Evolutionary conservation across 2,113 vertebrate species (phyloP).

Genomic region (Gnathonemus echidnorhynchus): DNA sequence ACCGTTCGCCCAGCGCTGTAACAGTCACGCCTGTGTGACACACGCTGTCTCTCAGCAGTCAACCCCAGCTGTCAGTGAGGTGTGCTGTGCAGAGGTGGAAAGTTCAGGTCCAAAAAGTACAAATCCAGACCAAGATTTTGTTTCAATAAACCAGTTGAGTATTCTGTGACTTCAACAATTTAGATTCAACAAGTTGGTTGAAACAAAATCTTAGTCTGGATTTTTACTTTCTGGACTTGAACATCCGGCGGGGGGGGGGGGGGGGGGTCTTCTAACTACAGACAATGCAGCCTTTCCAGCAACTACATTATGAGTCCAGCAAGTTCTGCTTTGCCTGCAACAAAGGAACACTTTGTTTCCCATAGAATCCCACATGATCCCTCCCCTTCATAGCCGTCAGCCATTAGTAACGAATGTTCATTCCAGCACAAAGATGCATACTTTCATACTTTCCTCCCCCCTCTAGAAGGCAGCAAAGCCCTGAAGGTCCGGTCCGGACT

Average conservation of each 20-base stretch:
- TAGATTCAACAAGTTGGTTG: background rate
- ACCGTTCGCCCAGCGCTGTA: background rate
- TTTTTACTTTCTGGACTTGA: background rate
- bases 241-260: too few species aligned
- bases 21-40: background rate
- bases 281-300: background rate
- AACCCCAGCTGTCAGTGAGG: background rate
- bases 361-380: background rate
- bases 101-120: background rate
- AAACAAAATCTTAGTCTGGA: background rate
- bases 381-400: background rate
- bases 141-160: background rate
- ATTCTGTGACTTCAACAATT: background rate
- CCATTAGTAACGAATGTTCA: background rate
- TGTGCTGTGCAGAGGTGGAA: background rate
- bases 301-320: background rate
- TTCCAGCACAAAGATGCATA: background rate
- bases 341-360: constrained; percentile 1
- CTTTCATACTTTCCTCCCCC: background rate
- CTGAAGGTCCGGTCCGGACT: background rate
- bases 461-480: background rate
- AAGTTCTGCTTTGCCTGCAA: background rate
- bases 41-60: background rate
- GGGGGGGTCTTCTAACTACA: background rate
- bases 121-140: background rate